Conservation (phyloP, 2,797 vertebrate genomes). For the Paramormyrops hopkinsi region DNA sequence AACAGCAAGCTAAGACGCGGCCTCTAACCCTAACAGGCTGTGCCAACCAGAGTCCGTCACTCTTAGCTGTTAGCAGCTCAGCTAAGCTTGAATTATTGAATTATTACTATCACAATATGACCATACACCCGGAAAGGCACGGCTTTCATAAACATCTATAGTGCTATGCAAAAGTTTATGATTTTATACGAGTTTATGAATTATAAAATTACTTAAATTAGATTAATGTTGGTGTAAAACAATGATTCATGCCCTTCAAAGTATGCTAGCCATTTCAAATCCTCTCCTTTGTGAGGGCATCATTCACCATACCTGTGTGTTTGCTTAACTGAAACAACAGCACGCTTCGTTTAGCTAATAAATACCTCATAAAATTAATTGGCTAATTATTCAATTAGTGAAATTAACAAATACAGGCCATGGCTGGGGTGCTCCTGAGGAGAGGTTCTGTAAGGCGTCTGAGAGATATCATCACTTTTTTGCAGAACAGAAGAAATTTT, state of each 20-base stretch:
- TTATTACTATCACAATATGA: background rate
- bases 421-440: background rate
- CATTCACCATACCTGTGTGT: background rate
- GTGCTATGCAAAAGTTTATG: background rate
- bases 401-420: background rate
- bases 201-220: background rate
- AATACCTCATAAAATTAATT: background rate
- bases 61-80: background rate
- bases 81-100: background rate
- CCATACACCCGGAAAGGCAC: background rate
- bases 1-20: slow-evolving; percentile 35
- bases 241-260: background rate
- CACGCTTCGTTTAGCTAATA: background rate
- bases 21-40: background rate
- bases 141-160: background rate
- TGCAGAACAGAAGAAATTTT: background rate
- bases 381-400: background rate
- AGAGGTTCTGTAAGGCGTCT: background rate
- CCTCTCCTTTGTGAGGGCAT: background rate
- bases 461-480: background rate
- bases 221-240: background rate
- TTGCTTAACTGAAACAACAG: background rate
- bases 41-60: background rate
- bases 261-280: background rate
- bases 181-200: background rate